A percentile compares a stretch with the other conserved stretches of the same genome.
Evolutionary conservation across 1,140 invertebrate species (phyloP).

Genomic region (Glossosoma conforme): DNA sequence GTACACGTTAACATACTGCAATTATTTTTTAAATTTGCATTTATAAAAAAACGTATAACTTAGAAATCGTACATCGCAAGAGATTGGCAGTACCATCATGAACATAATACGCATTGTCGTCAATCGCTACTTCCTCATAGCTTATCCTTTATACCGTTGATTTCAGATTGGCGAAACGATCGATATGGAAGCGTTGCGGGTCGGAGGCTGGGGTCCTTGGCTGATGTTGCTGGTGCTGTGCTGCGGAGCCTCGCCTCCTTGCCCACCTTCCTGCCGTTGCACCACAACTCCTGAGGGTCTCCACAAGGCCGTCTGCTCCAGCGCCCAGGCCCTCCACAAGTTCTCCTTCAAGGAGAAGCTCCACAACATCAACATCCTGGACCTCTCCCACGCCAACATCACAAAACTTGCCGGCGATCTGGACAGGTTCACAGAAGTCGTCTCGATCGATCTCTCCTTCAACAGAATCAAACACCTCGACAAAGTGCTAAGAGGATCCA

Average conservation of each 20-base stretch:
- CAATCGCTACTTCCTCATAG: too few species aligned
- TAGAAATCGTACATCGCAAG: too few species aligned
- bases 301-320: constrained; percentile 34
- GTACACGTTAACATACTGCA: too few species aligned
- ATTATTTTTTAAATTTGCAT: too few species aligned
- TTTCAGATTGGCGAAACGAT: constrained; percentile 26
- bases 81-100: too few species aligned
- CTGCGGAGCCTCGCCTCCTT: neutral
- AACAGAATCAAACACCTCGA: constrained; percentile 52
- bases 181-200: constrained; percentile 10
- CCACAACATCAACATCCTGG: constrained; percentile 51
- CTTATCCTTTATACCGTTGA: too few species aligned
- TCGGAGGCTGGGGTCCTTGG: constrained; percentile 5
- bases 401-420: constrained; percentile 50
- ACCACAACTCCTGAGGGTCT: constrained; percentile 20
- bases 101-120: too few species aligned
- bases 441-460: constrained; percentile 53
- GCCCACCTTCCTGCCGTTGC: constrained; percentile 13
- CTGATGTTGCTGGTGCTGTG: neutral
- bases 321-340: constrained; percentile 42
- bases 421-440: constrained; percentile 51
- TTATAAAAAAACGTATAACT: too few species aligned
- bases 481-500: constrained; percentile 50
- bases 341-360: constrained; percentile 46
- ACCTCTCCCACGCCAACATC: constrained; percentile 54